Conservation (phyloP, 1,140 invertebrate genomes). For the Stenopsyche tienmushanensis region DNA sequence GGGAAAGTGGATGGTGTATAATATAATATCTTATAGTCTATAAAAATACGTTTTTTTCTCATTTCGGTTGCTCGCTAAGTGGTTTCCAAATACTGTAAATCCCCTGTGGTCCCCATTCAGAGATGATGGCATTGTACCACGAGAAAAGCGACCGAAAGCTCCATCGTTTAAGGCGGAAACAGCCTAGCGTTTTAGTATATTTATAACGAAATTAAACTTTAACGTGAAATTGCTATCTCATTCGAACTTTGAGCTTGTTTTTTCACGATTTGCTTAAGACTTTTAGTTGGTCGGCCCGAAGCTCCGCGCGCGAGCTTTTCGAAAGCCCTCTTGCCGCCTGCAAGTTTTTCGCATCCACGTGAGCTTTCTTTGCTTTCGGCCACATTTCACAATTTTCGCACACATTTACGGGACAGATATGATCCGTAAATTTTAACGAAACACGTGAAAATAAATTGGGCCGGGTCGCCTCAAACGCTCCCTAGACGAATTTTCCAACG, state of each 20-base stretch:
- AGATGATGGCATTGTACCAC: no score
- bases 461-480: constrained; percentile 19
- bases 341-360: constrained; percentile 1
- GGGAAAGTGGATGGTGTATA: no score
- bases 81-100: no score
- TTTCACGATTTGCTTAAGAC: no score
- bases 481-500: background rate
- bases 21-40: no score
- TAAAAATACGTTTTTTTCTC: no score
- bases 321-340: background rate
- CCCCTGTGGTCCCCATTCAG: no score
- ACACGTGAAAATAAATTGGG: constrained; percentile 36
- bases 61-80: no score
- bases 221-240: background rate
- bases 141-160: no score
- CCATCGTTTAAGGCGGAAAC: no score
- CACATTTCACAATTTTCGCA: constrained; percentile 37
- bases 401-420: constrained; percentile 36
- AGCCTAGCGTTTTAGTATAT: no score
- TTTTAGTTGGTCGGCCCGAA: constrained; percentile 2
- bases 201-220: no score
- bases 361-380: background rate
- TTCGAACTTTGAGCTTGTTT: background rate
- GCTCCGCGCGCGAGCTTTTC: constrained; percentile 1
- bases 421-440: constrained; percentile 39